A percentile compares a stretch with the other conserved stretches of the same genome.
These are phyloP conservation scores for Cassiopea xamachana DNA, from an alignment of 30 jellyfish, hydroid and myxozoan genomes.

Conservation along the genomic window DNA sequence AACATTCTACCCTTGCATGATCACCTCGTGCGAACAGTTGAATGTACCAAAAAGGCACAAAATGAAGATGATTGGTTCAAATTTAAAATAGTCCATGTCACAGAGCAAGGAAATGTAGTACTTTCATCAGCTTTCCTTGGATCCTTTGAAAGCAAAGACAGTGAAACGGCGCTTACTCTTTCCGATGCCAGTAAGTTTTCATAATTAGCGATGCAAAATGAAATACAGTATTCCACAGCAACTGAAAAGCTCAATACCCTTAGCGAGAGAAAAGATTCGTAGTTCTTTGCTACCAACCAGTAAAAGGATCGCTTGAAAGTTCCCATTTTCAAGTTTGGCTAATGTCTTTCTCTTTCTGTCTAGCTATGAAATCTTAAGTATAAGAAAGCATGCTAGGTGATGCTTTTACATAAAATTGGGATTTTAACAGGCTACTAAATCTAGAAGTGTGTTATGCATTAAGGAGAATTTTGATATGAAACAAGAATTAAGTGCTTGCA, in stretches of 20 bases:
- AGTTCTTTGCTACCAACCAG: too few relatives aligned
- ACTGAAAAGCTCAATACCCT: too few relatives aligned
- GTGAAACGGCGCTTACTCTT: constrained; percentile 12
- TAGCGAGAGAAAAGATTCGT: too few relatives aligned
- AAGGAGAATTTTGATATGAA: too few relatives aligned
- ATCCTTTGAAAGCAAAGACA: constrained; percentile 8
- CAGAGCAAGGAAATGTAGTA: constrained; percentile 43
- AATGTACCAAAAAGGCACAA: not conserved
- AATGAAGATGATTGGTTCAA: not conserved
- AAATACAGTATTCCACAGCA: too few relatives aligned
- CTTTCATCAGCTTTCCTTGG: constrained; percentile 38
- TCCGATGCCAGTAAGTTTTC: constrained; percentile 62
- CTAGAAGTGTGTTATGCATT: too few relatives aligned
- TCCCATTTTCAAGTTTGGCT: not conserved
- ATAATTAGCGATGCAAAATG: too few relatives aligned
- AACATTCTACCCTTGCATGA: constrained; percentile 61
- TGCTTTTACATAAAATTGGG: not conserved
- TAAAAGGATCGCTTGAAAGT: too few relatives aligned
- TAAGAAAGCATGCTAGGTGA: too few relatives aligned
- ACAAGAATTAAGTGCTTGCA: too few relatives aligned
- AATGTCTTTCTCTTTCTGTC: not conserved
- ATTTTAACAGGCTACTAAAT: too few relatives aligned
- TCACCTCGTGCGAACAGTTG: constrained; percentile 44
- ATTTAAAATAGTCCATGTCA: constrained; percentile 16
- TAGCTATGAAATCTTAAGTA: not conserved